These are phyloP conservation scores for Dorcus hopei DNA, from an alignment of 2,888 invertebrate species.

Conservation along the genomic window DNA sequence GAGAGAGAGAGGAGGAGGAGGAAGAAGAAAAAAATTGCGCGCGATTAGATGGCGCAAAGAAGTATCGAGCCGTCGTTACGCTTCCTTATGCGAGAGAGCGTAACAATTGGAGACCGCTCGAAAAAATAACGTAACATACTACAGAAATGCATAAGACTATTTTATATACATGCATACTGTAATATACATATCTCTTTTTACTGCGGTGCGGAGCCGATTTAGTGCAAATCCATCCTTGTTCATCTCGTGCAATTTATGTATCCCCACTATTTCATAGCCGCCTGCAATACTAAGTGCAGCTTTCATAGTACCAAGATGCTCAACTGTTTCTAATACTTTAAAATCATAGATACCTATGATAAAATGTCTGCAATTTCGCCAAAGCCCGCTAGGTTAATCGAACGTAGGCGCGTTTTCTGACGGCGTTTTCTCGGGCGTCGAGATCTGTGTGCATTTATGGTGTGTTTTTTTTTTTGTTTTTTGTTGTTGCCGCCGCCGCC, in stretches of 20 bases:
- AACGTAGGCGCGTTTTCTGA: slow-evolving; percentile 6
- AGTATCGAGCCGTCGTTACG: background rate
- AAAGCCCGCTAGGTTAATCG: slow-evolving; percentile 5
- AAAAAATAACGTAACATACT: slow-evolving; percentile 26
- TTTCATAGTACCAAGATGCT: slow-evolving; percentile 43
- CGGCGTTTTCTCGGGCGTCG: background rate
- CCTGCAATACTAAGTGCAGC: slow-evolving; percentile 32
- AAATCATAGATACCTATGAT: slow-evolving; percentile 44
- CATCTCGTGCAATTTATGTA: slow-evolving; percentile 17
- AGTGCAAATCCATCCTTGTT: slow-evolving; percentile 17
- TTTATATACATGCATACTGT: slow-evolving; percentile 23
- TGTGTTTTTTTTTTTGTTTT: background rate
- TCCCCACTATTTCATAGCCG: slow-evolving; percentile 30
- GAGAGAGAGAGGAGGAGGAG: no score
- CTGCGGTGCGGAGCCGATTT: slow-evolving; percentile 22
- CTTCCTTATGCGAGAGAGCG: slow-evolving; percentile 3
- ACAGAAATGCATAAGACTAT: slow-evolving; percentile 22
- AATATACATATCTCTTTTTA: slow-evolving; percentile 24
- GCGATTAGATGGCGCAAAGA: background rate
- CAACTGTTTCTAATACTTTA: slow-evolving; percentile 43
- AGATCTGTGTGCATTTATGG: slow-evolving; percentile 3
- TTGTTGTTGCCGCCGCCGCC: no score
- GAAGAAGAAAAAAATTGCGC: no score
- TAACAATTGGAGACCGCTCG: slow-evolving; percentile 20
- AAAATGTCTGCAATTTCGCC: slow-evolving; percentile 16